phyloP scores from a whole-genome alignment of 2,797 vertebrate genomes.

The Brachyalestes nurse region DNA sequence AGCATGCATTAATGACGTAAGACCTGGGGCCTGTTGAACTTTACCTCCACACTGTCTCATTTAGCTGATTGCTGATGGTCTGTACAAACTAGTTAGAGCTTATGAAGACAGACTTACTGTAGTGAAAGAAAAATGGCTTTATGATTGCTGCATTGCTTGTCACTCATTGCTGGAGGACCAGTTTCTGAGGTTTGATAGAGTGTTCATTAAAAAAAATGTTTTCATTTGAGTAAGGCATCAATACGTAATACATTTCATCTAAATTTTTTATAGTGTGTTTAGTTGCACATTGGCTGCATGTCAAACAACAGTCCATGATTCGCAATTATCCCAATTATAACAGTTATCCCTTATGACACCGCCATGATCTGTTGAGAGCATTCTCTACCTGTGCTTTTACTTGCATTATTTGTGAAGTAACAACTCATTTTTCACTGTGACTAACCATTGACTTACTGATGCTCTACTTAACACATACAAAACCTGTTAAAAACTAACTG shows the following conservation, averaged over 20 bases:
- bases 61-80: conserved; percentile 22
- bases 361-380: neutral
- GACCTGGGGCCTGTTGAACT: conserved; percentile 70
- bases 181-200: neutral
- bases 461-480: too few species aligned
- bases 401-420: too few species aligned
- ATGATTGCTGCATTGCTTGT: conserved; percentile 13
- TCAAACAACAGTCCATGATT: neutral
- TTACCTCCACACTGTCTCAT: conserved; percentile 46
- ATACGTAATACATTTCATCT: conserved; percentile 25
- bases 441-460: too few species aligned
- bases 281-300: neutral
- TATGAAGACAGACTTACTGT: conserved; percentile 19
- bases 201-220: conserved; percentile 14
- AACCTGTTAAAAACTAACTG: too few species aligned
- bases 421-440: too few species aligned
- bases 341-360: too few species aligned
- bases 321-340: neutral
- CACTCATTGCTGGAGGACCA: neutral
- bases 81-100: conserved; percentile 34
- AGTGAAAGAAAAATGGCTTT: conserved; percentile 36
- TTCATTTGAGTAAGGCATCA: neutral
- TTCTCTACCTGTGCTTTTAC: neutral
- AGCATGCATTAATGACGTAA: conserved; percentile 75
- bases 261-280: conserved; percentile 2